A percentile compares a stretch with the other conserved stretches of the same genome.
Conservation (phyloP, 2,888 invertebrate genomes). For the Dermolepida albohirtum region DNA sequence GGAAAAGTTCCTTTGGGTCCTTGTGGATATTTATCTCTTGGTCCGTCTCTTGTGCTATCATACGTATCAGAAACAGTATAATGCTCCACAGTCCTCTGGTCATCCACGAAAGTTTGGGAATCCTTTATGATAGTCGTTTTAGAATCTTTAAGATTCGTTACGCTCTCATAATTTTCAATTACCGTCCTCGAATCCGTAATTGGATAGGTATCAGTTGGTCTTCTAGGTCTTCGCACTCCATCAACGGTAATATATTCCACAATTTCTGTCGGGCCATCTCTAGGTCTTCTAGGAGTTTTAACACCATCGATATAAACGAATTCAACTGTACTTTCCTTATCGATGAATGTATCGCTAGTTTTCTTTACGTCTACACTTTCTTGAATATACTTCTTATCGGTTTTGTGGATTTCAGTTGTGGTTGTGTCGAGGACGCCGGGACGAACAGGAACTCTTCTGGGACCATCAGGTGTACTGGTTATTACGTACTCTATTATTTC, state of each 20-base stretch:
- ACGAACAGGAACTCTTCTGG: constrained; percentile 20
- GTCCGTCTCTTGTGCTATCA: constrained; percentile 49
- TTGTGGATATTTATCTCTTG: constrained; percentile 12
- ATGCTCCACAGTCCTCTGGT: constrained; percentile 54
- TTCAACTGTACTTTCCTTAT: constrained; percentile 12
- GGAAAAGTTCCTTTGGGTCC: neutral
- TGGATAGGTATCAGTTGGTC: constrained; percentile 38
- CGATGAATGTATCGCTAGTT: constrained; percentile 5
- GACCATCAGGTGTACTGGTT: constrained; percentile 29
- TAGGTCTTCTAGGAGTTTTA: constrained; percentile 21
- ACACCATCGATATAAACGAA: constrained; percentile 26
- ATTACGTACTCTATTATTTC: constrained; percentile 31
- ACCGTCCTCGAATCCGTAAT: constrained; percentile 51
- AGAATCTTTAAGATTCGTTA: constrained; percentile 53
- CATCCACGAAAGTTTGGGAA: constrained; percentile 54
- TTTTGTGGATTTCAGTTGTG: constrained; percentile 35
- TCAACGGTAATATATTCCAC: constrained; percentile 33
- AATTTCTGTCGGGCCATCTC: neutral
- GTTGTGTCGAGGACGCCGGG: constrained; percentile 20
- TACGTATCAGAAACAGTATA: constrained; percentile 52
- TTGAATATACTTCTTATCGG: constrained; percentile 3
- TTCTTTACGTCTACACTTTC: constrained; percentile 1
- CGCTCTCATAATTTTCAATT: constrained; percentile 53
- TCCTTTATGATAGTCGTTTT: constrained; percentile 56
- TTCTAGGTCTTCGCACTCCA: constrained; percentile 32